Percentiles rank a stretch among this genome's conserved stretches.
Conservation (phyloP, 2,797 vertebrate genomes). For the Myripristis jacobus region DNA sequence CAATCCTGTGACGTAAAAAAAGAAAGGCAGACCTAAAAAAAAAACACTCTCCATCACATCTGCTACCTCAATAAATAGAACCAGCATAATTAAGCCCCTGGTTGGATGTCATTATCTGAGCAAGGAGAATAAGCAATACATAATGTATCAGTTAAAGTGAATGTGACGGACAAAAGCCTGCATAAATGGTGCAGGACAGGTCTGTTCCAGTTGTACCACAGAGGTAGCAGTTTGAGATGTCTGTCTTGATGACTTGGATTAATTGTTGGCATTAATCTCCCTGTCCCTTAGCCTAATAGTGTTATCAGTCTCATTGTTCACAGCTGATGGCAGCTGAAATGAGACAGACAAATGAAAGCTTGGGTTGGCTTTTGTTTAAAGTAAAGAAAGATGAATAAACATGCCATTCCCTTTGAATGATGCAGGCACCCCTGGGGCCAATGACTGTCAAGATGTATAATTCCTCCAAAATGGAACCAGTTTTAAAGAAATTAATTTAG, state of each 20-base stretch:
- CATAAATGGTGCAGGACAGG: slow-evolving; percentile 3
- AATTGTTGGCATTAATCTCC: not conserved
- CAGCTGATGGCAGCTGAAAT: not conserved
- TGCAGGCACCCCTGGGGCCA: too few species aligned
- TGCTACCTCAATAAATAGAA: slow-evolving; percentile 11
- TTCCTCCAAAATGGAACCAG: too few species aligned
- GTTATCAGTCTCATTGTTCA: slow-evolving; percentile 25
- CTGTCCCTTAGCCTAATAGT: not conserved
- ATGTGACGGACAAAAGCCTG: slow-evolving; percentile 3
- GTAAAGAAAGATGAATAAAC: too few species aligned
- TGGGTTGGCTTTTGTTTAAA: not conserved
- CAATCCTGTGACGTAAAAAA: not conserved
- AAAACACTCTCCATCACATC: slow-evolving; percentile 4
- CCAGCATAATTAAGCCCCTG: slow-evolving; percentile 9
- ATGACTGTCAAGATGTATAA: too few species aligned
- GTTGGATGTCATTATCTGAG: slow-evolving; percentile 9
- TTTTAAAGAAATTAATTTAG: too few species aligned
- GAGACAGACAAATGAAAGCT: slow-evolving; percentile 8
- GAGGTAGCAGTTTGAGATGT: not conserved
- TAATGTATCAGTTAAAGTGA: slow-evolving; percentile 30
- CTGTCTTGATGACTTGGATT: not conserved
- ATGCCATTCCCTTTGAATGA: too few species aligned
- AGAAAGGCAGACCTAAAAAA: not conserved
- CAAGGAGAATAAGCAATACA: slow-evolving; percentile 20
- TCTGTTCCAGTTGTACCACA: slow-evolving; percentile 5